Base-by-base conservation (phyloP, 2,888 invertebrate species). In the Chrysotoxum bicinctum region DNA sequence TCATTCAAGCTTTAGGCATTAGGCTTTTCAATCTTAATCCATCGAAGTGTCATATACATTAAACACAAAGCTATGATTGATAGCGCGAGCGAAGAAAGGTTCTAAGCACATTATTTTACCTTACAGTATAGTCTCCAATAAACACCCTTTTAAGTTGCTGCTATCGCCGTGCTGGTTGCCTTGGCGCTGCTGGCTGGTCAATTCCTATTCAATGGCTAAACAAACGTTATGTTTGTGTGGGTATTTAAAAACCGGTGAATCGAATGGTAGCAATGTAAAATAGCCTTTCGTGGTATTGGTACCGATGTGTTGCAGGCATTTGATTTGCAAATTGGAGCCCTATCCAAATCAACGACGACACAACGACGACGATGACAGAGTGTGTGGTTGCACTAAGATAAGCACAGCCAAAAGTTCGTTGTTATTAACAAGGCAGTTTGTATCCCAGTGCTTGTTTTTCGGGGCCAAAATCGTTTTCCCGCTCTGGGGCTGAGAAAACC, bases 381-480 rank as follows among this genome's bases (percentile, higher is more conserved):
- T 30, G 68, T 84, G 73, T 85, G 85, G 85, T 58, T 76, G 80
- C 80, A 85, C 73, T 81, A 76, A 85, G 85, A 85, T 85, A 85
- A 85, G 85, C 73, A 76, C 56, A 83, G 6, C 5, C 14, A 64
- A 58, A 58, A 45, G 70, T 70, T 58, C 75, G 35, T 54, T 26
- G 70, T 75, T 70, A 76, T 84, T 76, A 79, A 70, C 79, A 70
- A 62, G 72, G 32, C 35, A 23, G 60, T 45, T 52, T 37, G 50
- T 68, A 23, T 21, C 1, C 3, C 30, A 35, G 0, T 60, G 37
- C 45, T 45, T 64, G 54, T 54, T 69, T 54, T 66, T 66, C 19
- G n/a, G 35, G 6, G 35, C 1, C 48, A 48, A 23, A 68, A 45
- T 56, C 21, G 23, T 54, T 37, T n/a, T 52, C 23, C 54, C 48